Evolutionary conservation across 1,140 invertebrate genomes (phyloP), one percentile per base, ranked within the genome.

Genomic region (Aphelenchoides avenae): DNA sequence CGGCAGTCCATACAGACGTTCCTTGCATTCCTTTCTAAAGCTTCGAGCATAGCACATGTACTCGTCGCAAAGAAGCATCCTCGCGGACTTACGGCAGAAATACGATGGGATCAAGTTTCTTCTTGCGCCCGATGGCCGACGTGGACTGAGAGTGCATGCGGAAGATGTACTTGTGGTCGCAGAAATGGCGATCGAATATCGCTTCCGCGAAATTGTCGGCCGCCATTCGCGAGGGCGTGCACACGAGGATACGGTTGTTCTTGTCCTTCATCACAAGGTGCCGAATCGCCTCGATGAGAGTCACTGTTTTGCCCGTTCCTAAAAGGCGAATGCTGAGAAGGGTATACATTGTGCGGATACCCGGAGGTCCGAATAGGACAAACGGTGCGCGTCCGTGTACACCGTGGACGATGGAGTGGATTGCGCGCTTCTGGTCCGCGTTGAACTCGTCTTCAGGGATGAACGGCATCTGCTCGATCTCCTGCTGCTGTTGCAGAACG

Each of bases 141-240:
- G 57, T 60, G 3, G 57, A 60, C 1, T 47, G 59, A 27, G 53
- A 60, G 50, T 60, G 57, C 57, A 60, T 60, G 18, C 57, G 61
- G 30, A 60, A 60, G 24, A 64, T 47, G 29, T 60, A 60, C 52
- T 60, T 60, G 1, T 39, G 44, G 15, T 60, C 39, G 24, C 60
- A 30, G 31, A 52, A 63, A 9, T 62, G 13, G 15, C 50, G 27
- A 9, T 60, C 37, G 11, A 60, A 15, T 6, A 60, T 29, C 1
- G 60, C 18, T 29, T 60, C 58, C 22, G 57, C 55, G 33, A 60
- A 60, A 48, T 60, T 60, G 29, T 60, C 57, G 9, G 57, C 57
- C 7, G 57, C 57, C 57, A 60, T 60, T 61, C 44, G 37, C 9
- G 61, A 64, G 15, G 57, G 57, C 4, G 57, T 60, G 24, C 57